phyloP scores from a whole-genome alignment of 2,797 vertebrate genomes.

The Sebastes minor region DNA sequence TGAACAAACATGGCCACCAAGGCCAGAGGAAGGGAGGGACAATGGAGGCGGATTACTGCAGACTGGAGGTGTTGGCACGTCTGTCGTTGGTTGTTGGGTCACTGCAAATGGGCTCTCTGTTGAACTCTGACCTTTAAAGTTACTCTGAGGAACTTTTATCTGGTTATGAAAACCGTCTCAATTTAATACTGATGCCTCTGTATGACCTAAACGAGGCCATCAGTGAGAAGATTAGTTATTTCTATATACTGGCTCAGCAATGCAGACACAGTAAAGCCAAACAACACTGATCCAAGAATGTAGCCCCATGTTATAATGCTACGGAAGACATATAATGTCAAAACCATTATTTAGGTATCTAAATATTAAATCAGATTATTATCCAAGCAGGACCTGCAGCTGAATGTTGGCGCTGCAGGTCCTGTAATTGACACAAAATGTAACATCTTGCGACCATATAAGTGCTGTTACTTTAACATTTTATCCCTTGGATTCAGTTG shows the following conservation, averaged over 20 bases:
- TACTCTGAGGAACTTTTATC: neutral
- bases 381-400: neutral
- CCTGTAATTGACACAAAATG: neutral
- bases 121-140: neutral
- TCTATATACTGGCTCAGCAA: neutral
- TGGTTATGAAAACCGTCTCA: no score
- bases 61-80: slow-evolving; percentile 18
- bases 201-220: no score
- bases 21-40: slow-evolving; percentile 47
- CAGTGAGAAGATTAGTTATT: no score
- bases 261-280: neutral
- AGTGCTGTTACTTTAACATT: neutral
- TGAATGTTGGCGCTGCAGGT: no score
- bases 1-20: slow-evolving; percentile 32
- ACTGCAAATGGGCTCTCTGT: neutral
- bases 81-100: neutral
- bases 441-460: neutral
- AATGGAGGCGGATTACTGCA: slow-evolving; percentile 25
- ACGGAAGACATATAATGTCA: neutral
- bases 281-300: neutral
- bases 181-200: no score
- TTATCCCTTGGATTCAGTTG: neutral
- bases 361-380: neutral
- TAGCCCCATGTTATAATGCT: neutral
- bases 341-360: neutral